Percentiles rank a stretch among this genome's conserved stretches.
phyloP scores from a whole-genome alignment of 2,888 invertebrate species.

The Dyspetes luteomarginatus region DNA sequence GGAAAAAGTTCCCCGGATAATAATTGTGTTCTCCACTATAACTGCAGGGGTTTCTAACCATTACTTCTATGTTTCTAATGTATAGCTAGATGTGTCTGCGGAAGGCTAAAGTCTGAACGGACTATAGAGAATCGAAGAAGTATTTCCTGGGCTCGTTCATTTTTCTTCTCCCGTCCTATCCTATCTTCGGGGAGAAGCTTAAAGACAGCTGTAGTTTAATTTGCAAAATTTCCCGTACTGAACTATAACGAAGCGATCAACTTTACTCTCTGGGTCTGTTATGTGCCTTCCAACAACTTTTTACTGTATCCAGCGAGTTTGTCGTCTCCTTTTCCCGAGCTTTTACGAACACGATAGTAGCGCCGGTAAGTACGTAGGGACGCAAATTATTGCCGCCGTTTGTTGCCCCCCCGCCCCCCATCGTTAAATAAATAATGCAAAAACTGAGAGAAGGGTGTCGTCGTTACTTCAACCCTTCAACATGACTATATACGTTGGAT shows the following conservation, averaged over 20 bases:
- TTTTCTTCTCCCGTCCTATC: not conserved
- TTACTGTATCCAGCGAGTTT: not conserved
- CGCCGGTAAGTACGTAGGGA: not conserved
- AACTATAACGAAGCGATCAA: not conserved
- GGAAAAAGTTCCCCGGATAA: slow-evolving; percentile 12
- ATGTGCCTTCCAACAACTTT: not conserved
- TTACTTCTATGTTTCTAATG: not conserved
- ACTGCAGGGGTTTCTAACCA: not conserved
- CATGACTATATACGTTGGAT: slow-evolving; percentile 5
- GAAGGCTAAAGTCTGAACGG: not conserved
- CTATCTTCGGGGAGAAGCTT: not conserved
- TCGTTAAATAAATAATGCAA: slow-evolving; percentile 60
- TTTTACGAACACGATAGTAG: slow-evolving; percentile 19
- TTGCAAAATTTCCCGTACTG: not conserved
- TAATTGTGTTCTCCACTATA: slow-evolving; percentile 14
- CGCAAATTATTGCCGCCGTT: slow-evolving; percentile 40
- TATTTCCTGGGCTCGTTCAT: not conserved
- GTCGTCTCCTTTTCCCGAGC: not conserved
- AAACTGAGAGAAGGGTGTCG: slow-evolving; percentile 12
- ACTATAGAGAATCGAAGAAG: not conserved
- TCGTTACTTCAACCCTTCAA: slow-evolving; percentile 40
- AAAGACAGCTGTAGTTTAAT: not conserved
- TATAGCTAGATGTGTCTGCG: not conserved
- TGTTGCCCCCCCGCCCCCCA: slow-evolving; percentile 48
- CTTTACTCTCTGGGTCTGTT: not conserved